Conservation (phyloP, 2,113 vertebrate genomes). For the Vidua macroura region DNA sequence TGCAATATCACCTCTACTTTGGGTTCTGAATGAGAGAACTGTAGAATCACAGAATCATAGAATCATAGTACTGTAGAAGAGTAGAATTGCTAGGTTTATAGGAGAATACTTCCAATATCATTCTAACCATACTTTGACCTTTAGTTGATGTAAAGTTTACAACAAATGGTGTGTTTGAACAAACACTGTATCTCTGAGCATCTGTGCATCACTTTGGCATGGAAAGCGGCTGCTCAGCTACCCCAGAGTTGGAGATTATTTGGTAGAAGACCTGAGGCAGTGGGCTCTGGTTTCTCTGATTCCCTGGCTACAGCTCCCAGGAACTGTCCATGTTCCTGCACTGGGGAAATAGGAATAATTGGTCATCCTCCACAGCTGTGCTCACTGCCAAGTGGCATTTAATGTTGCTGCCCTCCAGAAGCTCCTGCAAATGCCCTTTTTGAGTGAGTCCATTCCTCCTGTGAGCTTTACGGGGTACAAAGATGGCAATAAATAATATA, state of each 20-base stretch:
- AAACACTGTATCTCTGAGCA: background rate
- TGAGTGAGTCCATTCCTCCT: background rate
- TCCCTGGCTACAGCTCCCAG: background rate
- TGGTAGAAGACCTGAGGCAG: accelerated
- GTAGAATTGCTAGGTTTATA: accelerated
- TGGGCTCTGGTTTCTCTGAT: background rate
- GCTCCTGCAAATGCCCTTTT: background rate
- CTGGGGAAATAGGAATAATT: background rate
- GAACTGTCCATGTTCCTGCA: background rate
- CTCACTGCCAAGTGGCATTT: background rate
- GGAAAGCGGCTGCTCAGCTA: background rate
- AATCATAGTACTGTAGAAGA: background rate
- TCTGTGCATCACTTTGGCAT: background rate
- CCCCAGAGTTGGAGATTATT: background rate
- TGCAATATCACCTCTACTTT: background rate
- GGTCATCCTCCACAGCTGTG: background rate
- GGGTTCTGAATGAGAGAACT: too few relatives aligned
- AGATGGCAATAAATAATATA: background rate
- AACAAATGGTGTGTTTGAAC: background rate
- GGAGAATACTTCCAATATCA: background rate
- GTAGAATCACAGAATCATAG: background rate
- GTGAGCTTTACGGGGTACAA: background rate
- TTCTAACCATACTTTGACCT: background rate
- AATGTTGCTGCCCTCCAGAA: background rate
- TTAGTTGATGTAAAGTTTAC: background rate